These are phyloP conservation scores for Rhadina sibilatrix DNA, from an alignment of 2,113 vertebrate species.

Conservation along the genomic window DNA sequence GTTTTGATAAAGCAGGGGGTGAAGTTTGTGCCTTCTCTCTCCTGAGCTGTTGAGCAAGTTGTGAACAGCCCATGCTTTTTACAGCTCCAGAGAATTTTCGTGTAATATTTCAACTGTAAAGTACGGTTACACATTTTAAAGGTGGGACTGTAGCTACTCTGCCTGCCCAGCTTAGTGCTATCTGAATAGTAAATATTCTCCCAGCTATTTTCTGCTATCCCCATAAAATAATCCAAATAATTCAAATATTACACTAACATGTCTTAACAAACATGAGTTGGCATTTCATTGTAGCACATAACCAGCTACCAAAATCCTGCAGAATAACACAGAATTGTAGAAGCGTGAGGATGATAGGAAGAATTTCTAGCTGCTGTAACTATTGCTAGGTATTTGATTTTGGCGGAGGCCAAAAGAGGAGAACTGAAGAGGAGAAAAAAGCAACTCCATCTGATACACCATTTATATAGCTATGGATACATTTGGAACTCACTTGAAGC, in stretches of 20 bases:
- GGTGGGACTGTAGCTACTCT: neutral
- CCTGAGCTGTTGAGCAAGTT: neutral
- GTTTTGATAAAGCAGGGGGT: neutral
- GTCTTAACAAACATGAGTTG: neutral
- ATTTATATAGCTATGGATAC: neutral
- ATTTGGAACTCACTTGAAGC: neutral
- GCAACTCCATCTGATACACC: neutral
- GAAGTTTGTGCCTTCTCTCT: conserved; percentile 7
- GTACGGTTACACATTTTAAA: neutral
- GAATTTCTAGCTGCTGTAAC: neutral
- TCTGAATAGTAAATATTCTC: neutral
- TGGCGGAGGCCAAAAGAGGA: neutral
- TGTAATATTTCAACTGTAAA: neutral
- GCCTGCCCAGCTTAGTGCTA: neutral
- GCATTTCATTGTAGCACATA: neutral
- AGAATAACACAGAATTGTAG: neutral
- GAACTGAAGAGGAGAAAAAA: neutral
- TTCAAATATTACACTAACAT: neutral
- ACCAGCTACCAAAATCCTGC: neutral
- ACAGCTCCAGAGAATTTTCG: neutral
- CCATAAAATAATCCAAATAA: neutral
- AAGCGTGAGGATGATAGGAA: neutral
- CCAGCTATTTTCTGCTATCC: neutral
- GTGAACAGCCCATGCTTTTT: neutral
- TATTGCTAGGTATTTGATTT: neutral